A percentile compares a stretch with the other conserved stretches of the same genome.
Evolutionary conservation across 2,797 vertebrate genomes (phyloP).

Genomic region (Ambastaia sidthimunki): DNA sequence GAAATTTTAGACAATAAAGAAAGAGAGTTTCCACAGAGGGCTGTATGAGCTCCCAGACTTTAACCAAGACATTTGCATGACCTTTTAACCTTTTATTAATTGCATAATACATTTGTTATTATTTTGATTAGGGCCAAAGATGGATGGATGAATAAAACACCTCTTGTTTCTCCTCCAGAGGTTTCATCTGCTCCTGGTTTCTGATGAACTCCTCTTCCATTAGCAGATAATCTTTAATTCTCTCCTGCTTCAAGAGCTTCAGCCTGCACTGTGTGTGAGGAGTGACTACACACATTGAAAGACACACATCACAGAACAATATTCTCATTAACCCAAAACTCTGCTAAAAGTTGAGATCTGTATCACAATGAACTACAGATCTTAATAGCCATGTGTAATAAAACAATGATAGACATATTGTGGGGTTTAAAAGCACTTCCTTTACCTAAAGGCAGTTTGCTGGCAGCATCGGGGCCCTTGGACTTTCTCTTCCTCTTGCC

Average conservation of each 20-base stretch:
- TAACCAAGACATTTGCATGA: too few relatives aligned
- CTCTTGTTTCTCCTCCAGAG: conserved; percentile 98
- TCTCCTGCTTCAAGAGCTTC: conserved; percentile 85
- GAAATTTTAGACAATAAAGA: background rate
- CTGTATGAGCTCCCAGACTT: too few relatives aligned
- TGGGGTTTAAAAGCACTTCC: background rate
- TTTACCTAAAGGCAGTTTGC: conserved; percentile 94
- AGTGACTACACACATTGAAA: conserved; percentile 80
- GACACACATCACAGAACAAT: background rate
- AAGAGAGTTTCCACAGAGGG: background rate
- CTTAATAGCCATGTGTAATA: background rate
- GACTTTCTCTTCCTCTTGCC: conserved; percentile 98
- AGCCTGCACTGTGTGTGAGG: conserved; percentile 96
- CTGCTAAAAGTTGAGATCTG: background rate
- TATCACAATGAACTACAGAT: background rate
- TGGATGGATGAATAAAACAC: conserved; percentile 65
- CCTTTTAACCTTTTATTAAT: too few relatives aligned
- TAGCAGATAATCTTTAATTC: conserved; percentile 95
- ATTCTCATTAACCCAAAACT: background rate
- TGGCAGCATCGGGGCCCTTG: conserved; percentile 97
- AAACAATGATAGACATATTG: background rate
- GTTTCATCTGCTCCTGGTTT: conserved; percentile 99
- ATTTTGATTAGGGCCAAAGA: background rate
- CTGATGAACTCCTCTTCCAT: conserved; percentile 99
- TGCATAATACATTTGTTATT: too few relatives aligned